These are phyloP conservation scores for Coelogynopora nodosa DNA, from an alignment of 2,888 invertebrate species.

Conservation along the genomic window DNA sequence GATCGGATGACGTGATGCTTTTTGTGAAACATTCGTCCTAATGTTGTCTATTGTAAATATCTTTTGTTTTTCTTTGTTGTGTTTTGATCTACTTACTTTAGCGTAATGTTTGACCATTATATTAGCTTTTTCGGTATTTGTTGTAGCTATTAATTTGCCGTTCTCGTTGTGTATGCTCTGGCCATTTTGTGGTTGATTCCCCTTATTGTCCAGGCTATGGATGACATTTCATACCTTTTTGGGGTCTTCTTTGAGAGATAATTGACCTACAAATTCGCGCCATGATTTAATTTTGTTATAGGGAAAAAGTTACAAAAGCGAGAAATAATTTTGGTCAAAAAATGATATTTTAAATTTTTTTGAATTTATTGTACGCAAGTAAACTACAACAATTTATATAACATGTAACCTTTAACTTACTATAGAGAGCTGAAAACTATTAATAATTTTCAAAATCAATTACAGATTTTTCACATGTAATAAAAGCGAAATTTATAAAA, in stretches of 20 bases:
- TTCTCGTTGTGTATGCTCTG: neutral
- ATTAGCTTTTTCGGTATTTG: constrained; percentile 17
- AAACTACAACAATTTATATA: too few relatives aligned
- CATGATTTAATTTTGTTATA: neutral
- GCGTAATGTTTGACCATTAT: neutral
- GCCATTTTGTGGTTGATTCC: constrained; percentile 21
- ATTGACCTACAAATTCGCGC: neutral
- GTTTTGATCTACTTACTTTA: neutral
- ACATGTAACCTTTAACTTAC: too few relatives aligned
- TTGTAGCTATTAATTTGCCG: constrained; percentile 6
- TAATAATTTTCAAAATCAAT: too few relatives aligned
- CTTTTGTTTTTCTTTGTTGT: neutral
- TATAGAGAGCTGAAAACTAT: too few relatives aligned
- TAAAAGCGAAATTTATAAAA: too few relatives aligned
- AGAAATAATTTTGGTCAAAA: too few relatives aligned
- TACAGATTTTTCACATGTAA: too few relatives aligned
- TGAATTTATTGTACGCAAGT: too few relatives aligned
- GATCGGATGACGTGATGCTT: too few relatives aligned
- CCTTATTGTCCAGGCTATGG: neutral
- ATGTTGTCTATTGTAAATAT: neutral
- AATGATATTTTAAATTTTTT: too few relatives aligned
- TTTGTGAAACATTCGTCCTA: too few relatives aligned
- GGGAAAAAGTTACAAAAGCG: too few relatives aligned
- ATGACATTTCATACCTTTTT: constrained; percentile 1
- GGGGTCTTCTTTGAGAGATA: neutral